Evolutionary conservation across 2,888 invertebrate species (phyloP).

Genomic region (Aspidiotus destructor): DNA sequence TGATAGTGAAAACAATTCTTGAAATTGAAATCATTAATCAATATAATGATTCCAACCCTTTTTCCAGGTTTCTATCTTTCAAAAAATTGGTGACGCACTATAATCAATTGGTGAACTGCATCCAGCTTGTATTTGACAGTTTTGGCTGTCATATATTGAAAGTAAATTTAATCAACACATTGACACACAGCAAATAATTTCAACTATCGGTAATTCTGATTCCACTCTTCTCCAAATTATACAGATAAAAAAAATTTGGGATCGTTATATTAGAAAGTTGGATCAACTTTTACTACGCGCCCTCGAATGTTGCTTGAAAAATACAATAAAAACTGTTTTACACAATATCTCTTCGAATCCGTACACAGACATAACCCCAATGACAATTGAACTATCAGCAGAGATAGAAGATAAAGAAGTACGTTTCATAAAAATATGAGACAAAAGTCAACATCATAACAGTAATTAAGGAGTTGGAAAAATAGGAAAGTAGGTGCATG

Average conservation of each 20-base stretch:
- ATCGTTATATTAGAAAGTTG: slow-evolving; percentile 9
- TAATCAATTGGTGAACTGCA: background rate
- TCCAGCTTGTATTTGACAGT: slow-evolving; percentile 16
- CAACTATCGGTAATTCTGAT: no score
- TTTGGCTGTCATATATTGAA: slow-evolving; percentile 14
- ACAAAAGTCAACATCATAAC: background rate
- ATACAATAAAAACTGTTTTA: slow-evolving; percentile 7
- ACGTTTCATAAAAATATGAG: background rate
- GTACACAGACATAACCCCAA: background rate
- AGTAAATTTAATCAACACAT: background rate
- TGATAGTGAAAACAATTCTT: no score
- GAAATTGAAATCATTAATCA: no score
- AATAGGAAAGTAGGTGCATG: no score
- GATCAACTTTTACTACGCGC: slow-evolving; percentile 1
- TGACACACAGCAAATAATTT: no score
- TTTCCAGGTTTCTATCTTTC: slow-evolving; percentile 5
- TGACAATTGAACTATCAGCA: background rate
- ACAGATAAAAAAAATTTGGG: slow-evolving; percentile 19
- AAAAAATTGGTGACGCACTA: slow-evolving; percentile 12
- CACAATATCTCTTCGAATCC: slow-evolving; percentile 5
- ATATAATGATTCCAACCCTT: no score
- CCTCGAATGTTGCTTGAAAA: slow-evolving; percentile 13
- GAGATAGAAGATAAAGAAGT: slow-evolving; percentile 5
- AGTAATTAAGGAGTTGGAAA: no score
- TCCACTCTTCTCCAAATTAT: background rate